These are phyloP conservation scores for Leptinotarsa texana DNA, from an alignment of 1,140 invertebrate genomes.

Conservation along the genomic window DNA sequence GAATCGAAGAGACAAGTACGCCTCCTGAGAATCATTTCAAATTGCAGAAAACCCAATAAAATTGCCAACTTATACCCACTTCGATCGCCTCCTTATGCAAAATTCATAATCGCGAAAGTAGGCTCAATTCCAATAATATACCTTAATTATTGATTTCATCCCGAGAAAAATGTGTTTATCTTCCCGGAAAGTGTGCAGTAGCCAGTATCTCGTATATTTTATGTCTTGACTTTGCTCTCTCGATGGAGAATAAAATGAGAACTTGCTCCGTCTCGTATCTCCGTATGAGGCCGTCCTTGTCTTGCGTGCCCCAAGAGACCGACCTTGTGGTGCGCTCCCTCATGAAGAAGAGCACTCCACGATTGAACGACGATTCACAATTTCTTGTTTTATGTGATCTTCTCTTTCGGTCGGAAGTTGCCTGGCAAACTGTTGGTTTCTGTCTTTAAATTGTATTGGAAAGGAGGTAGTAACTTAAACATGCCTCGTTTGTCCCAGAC, in stretches of 20 bases:
- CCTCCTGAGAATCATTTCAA: neutral
- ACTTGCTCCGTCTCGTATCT: slow-evolving; percentile 14
- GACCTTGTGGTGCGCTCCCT: neutral
- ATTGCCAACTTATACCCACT: neutral
- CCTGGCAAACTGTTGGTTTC: neutral
- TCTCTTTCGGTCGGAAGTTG: neutral
- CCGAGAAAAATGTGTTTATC: slow-evolving; percentile 27
- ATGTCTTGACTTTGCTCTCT: slow-evolving; percentile 20
- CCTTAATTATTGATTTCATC: slow-evolving; percentile 21
- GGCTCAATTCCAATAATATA: slow-evolving; percentile 13
- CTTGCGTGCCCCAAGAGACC: slow-evolving; percentile 8
- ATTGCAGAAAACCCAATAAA: slow-evolving; percentile 14
- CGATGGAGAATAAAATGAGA: slow-evolving; percentile 28
- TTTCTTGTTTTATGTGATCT: neutral
- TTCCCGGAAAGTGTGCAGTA: slow-evolving; percentile 18
- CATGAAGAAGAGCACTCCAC: neutral
- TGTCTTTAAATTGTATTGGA: neutral
- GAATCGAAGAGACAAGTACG: no score
- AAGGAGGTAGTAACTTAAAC: neutral
- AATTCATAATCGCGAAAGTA: slow-evolving; percentile 11
- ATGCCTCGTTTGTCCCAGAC: slow-evolving; percentile 8
- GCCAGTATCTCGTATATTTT: slow-evolving; percentile 26
- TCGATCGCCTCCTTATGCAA: slow-evolving; percentile 17
- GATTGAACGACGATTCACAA: neutral
- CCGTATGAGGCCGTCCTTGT: slow-evolving; percentile 5